Base-by-base conservation (phyloP, 2,113 vertebrate species). In the Hydropotes inermis region DNA sequence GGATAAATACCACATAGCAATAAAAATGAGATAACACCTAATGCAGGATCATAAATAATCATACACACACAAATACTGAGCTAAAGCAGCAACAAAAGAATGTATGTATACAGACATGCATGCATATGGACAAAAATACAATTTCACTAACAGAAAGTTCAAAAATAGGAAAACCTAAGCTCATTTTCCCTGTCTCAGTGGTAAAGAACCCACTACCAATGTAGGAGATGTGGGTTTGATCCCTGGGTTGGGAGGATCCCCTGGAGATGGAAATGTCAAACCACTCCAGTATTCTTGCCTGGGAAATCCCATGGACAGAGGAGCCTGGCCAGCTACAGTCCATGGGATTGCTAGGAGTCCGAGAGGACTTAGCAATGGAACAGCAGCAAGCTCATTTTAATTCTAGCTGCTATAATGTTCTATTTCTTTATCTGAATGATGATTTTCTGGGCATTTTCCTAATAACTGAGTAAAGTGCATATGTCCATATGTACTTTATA, bases 371-470 rank as follows among this genome's bases (percentile, higher is more conserved):
- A 25, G 21, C 21, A 74, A 39, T 0, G 2, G 25, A 74, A 74
- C 70, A 25, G 11, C 70, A 74, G 39, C 70, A 85, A 57, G 25
- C 3, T 17, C 33, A 87, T 12, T 94, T 93, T 61, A 55, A 3
- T 61, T 90, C 50, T 45, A 60, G 25, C 28, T 94, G 39, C 15
- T 19, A 1, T 30, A 61, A 82, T 43, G 23, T 57, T 83, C 54
- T 89, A 19, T 23, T 92, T 91, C 28, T 92, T 92, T 16, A 78
- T 1, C 36, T n/a, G 8, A 64, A 21, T 54, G 19, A 17, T 55
- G 12, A 87, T 55, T 93, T 47, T 43, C 2, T 39, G n/a, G 36
- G 30, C 57, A 90, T 87, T 92, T 89, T 67, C 9, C 64, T 94
- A 39, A 28, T 54, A 90, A 50, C 28, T 74, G 25, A 36, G 33